A percentile compares a stretch with the other conserved stretches of the same genome.
phyloP scores from a whole-genome alignment of 2,888 invertebrate genomes.

The Hermaeophaga mercurialis region DNA sequence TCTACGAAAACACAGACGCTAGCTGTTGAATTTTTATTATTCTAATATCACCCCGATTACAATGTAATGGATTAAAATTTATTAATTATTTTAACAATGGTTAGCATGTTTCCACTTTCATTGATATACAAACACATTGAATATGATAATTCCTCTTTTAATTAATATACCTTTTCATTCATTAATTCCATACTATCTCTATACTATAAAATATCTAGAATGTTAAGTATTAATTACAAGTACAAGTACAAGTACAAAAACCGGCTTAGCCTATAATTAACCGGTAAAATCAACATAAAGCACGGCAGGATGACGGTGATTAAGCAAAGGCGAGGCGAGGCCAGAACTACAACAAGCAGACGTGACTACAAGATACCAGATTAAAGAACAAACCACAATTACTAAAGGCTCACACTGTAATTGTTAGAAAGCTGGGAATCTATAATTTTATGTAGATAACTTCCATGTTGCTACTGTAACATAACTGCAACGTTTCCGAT shows the following conservation, averaged over 20 bases:
- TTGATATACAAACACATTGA: no score
- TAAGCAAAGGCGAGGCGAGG: slow-evolving; percentile 17
- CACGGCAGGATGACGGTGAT: slow-evolving; percentile 23
- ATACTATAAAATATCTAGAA: no score
- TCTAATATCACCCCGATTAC: no score
- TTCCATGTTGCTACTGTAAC: neutral
- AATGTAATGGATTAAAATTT: no score
- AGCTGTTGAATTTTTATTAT: no score
- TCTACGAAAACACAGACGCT: slow-evolving; percentile 11
- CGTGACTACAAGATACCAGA: slow-evolving; percentile 41
- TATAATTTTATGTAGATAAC: slow-evolving; percentile 49
- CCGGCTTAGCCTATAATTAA: slow-evolving; percentile 9
- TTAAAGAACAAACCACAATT: slow-evolving; percentile 55
- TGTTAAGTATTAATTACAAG: no score
- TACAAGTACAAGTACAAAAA: no score
- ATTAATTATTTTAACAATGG: no score
- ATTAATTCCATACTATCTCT: no score
- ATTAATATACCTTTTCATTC: no score
- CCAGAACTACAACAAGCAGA: slow-evolving; percentile 43
- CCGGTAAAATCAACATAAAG: slow-evolving; percentile 15
- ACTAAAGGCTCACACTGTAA: slow-evolving; percentile 51
- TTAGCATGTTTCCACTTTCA: no score
- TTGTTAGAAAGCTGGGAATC: slow-evolving; percentile 49
- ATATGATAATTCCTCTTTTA: no score
- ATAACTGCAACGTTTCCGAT: slow-evolving; percentile 19